These are phyloP conservation scores for Ptilorrhoa leucosticta DNA, from an alignment of 2,113 vertebrate genomes.

Conservation along the genomic window DNA sequence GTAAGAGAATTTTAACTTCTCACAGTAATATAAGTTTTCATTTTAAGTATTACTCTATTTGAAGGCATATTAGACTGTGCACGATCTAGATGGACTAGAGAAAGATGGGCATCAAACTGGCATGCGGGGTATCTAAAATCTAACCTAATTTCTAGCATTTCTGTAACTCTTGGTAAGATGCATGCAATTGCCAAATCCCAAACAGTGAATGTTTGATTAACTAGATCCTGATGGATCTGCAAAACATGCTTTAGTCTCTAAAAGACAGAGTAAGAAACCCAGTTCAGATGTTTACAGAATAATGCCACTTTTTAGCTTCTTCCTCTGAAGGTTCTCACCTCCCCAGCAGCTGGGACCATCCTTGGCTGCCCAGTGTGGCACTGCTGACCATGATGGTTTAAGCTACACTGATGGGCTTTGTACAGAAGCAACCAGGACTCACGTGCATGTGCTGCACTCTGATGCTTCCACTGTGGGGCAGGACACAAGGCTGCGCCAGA, in stretches of 20 bases:
- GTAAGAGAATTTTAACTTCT: neutral
- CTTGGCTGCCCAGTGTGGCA: neutral
- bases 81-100: neutral
- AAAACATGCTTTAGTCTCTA: neutral
- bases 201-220: neutral
- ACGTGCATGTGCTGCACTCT: fast-evolving
- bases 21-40: neutral
- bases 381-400: neutral
- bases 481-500: neutral
- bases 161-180: neutral
- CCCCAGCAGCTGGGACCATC: neutral
- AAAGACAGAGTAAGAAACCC: neutral
- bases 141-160: neutral
- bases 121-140: neutral
- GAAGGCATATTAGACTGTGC: neutral
- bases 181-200: neutral
- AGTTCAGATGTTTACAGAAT: neutral
- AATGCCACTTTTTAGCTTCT: neutral
- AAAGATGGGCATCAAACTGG: neutral
- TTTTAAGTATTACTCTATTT: neutral
- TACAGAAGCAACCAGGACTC: neutral
- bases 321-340: neutral
- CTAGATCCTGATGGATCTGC: neutral
- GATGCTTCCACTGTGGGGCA: neutral
- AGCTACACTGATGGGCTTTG: neutral